These are phyloP conservation scores for Gymnogyps californianus DNA, from an alignment of 2,113 vertebrate species.

Conservation along the genomic window DNA sequence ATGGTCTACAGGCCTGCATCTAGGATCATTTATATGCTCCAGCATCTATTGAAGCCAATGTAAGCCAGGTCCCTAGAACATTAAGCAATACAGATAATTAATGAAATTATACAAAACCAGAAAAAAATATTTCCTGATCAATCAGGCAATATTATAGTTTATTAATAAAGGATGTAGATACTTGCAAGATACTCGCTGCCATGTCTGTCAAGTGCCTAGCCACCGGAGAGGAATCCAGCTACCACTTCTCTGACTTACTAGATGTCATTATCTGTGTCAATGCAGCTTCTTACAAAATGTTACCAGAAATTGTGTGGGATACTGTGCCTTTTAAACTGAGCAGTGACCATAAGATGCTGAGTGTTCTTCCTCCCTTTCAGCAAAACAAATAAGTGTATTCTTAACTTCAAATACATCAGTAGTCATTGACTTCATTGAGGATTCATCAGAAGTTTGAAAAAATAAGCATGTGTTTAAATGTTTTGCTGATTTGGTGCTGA, in stretches of 20 bases:
- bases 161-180: not conserved
- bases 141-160: not conserved
- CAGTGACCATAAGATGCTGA: not conserved
- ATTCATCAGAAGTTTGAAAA: not conserved
- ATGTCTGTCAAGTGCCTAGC: fast-evolving
- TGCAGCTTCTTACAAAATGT: not conserved
- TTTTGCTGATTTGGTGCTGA: not conserved
- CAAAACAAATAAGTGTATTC: not conserved
- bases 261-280: not conserved
- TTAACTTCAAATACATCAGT: not conserved
- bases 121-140: not conserved
- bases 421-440: not conserved
- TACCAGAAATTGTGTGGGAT: not conserved
- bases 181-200: not conserved
- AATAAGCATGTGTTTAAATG: not conserved
- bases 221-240: not conserved
- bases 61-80: not conserved
- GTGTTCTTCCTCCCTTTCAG: not conserved
- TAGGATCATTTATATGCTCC: not conserved
- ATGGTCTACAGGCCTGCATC: not conserved
- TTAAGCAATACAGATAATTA: not conserved
- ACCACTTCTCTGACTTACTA: not conserved
- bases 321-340: not conserved
- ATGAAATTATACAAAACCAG: not conserved
- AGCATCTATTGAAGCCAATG: not conserved